Evolutionary conservation across 2,797 vertebrate species (phyloP), one percentile per base, ranked within the genome.

Genomic region (Ctenopoma multispine): DNA sequence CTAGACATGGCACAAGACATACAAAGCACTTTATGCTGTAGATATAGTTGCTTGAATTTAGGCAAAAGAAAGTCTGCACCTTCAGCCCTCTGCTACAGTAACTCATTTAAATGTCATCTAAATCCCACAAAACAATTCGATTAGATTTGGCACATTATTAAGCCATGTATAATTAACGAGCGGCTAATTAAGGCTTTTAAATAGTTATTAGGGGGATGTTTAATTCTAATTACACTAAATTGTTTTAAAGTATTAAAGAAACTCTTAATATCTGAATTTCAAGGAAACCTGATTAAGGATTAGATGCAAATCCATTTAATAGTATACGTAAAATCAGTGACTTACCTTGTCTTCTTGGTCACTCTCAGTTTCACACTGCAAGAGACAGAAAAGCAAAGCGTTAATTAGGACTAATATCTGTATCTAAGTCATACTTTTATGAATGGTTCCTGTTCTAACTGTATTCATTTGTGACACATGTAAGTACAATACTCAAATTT

Each of bases 291-390:
- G 65, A 79, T 87, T 66, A 76, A 77, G 69, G 36, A 66, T 0
- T 58, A 31, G 15, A 69, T 51, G 50, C 38, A 38, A n/a, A 29
- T 14, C 21, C 29, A 7, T 69, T 53, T 17, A 76, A 63, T 2
- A 43, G 0, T 0, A 41, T 1, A 10, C 18, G 31, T 48, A 46
- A 47, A 57, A 21, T 4, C 41, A 64, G 23, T 27, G 40, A 24
- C 90, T 93, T 96, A 98, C 97, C 97, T 99, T 98, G 89, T 96
- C 96, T 81, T 98, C 97, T 82, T 95, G 96, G 88, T 98, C 97
- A 53, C 95, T 99, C 91, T 97, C 97, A 0, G 96, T 98, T 93
- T 98, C 97, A 77, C 97, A 97, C 97, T 95, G 92, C 20, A 47
- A 89, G 41, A 78, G 27, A 78, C 38, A 89, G 23, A 85, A 58